Evolutionary conservation across 1,140 invertebrate species (phyloP).

Genomic region (Neocloeon triangulifer): DNA sequence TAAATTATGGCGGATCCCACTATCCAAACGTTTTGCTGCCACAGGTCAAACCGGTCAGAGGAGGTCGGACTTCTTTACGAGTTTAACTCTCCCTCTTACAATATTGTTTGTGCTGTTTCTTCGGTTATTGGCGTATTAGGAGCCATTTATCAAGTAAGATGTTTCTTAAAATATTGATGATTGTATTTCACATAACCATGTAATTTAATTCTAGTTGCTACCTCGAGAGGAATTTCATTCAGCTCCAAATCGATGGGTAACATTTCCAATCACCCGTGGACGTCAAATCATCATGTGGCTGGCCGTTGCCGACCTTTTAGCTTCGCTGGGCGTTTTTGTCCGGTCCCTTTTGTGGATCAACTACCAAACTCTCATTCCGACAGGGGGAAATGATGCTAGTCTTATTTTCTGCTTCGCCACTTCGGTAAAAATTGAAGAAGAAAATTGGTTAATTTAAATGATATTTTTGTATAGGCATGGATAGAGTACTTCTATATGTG

Average conservation of each 20-base stretch:
- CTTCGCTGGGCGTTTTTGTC: conserved; percentile 46
- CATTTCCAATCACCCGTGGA: conserved; percentile 30
- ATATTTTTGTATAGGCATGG: conserved; percentile 35
- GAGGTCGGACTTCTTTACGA: conserved; percentile 36
- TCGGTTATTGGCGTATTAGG: conserved; percentile 46
- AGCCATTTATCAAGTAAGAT: conserved; percentile 44
- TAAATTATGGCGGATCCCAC: conserved; percentile 53
- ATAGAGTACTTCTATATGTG: conserved; percentile 67
- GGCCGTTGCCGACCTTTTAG: conserved; percentile 49
- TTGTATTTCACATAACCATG: neutral
- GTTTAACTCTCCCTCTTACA: conserved; percentile 44
- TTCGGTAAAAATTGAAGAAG: too few species aligned
- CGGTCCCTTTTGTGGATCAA: conserved; percentile 45
- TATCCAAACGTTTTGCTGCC: conserved; percentile 57
- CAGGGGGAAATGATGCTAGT: conserved; percentile 32
- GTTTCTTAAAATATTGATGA: neutral
- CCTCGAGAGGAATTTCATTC: conserved; percentile 19
- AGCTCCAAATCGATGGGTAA: conserved; percentile 23
- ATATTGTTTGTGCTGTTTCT: conserved; percentile 43
- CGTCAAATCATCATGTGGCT: conserved; percentile 51
- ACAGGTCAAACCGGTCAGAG: conserved; percentile 33
- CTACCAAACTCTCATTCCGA: conserved; percentile 35
- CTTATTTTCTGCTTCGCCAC: conserved; percentile 46
- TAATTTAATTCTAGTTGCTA: conserved; percentile 19
- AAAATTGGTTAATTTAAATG: too few species aligned